phyloP scores from a whole-genome alignment of 2,888 invertebrate genomes.

The Apamea epomidion region DNA sequence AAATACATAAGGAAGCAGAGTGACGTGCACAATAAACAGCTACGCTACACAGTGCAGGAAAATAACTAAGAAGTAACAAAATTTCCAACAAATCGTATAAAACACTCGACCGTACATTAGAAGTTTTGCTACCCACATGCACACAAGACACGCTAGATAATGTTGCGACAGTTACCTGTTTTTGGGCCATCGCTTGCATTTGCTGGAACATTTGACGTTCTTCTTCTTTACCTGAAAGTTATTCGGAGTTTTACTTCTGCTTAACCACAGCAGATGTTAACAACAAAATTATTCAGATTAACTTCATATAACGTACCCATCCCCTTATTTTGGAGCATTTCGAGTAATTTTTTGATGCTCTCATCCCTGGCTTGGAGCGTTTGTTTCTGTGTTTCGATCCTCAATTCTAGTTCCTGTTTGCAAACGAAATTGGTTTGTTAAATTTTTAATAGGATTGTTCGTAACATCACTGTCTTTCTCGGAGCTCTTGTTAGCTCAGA shows the following conservation, averaged over 20 bases:
- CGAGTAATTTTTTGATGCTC: constrained; percentile 99
- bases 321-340: constrained; percentile 99
- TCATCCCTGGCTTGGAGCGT: constrained; percentile 99
- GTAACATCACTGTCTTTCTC: constrained; percentile 35
- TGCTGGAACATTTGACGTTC: constrained; percentile 99
- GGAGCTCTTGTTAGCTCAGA: constrained; percentile 16
- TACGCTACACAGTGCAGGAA: constrained; percentile 80
- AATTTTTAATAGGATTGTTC: constrained; percentile 44
- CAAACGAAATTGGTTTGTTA: constrained; percentile 61
- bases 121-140: constrained; percentile 79
- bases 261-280: constrained; percentile 44
- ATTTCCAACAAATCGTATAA: constrained; percentile 70
- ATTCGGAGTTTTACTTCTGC: constrained; percentile 83
- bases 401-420: constrained; percentile 96
- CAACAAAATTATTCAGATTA: constrained; percentile 50
- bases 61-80: constrained; percentile 71
- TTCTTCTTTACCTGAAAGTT: constrained; percentile 96
- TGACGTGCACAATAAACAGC: constrained; percentile 84
- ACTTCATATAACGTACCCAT: constrained; percentile 93
- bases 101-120: constrained; percentile 60
- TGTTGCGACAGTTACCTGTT: constrained; percentile 93
- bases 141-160: constrained; percentile 68
- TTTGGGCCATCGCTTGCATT: constrained; percentile 99
- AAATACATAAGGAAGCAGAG: constrained; percentile 83
- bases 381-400: constrained; percentile 99